Conservation (phyloP, 2,113 vertebrate genomes). For the Neopipo cinnamomea region DNA sequence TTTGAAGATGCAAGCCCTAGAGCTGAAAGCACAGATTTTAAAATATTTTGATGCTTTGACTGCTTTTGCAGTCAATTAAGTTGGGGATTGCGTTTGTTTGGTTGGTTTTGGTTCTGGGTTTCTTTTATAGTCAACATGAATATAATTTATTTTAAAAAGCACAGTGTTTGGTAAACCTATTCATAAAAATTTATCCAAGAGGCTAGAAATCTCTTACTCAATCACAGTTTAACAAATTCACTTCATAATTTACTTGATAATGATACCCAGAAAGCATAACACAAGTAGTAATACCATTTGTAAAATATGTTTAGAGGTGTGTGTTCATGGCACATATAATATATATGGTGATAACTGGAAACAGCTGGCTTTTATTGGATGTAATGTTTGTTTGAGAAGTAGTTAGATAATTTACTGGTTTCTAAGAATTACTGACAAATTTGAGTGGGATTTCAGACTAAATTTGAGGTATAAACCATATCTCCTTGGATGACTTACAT, state of each 20-base stretch:
- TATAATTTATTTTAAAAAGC: neutral
- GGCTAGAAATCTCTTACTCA: neutral
- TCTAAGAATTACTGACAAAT: neutral
- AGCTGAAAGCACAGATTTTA: neutral
- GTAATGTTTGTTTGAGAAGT: neutral
- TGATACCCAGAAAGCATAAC: neutral
- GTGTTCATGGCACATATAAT: neutral
- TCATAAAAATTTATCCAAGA: neutral
- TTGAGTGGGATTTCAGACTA: neutral
- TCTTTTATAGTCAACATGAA: neutral
- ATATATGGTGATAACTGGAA: neutral
- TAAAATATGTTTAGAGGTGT: neutral
- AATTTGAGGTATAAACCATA: neutral
- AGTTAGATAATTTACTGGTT: neutral
- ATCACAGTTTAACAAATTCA: neutral
- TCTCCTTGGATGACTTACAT: neutral
- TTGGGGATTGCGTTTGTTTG: rapidly evolving
- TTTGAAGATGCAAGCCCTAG: neutral
- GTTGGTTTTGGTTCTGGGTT: neutral
- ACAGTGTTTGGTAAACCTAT: neutral
- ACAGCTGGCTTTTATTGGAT: neutral
- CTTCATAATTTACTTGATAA: neutral
- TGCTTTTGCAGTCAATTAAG: neutral
- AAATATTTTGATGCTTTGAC: neutral
- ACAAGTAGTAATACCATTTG: neutral